Percentiles rank a stretch among this genome's conserved stretches.
These are phyloP conservation scores for Amiota minor DNA, from an alignment of 2,888 invertebrate genomes.

Conservation along the genomic window DNA sequence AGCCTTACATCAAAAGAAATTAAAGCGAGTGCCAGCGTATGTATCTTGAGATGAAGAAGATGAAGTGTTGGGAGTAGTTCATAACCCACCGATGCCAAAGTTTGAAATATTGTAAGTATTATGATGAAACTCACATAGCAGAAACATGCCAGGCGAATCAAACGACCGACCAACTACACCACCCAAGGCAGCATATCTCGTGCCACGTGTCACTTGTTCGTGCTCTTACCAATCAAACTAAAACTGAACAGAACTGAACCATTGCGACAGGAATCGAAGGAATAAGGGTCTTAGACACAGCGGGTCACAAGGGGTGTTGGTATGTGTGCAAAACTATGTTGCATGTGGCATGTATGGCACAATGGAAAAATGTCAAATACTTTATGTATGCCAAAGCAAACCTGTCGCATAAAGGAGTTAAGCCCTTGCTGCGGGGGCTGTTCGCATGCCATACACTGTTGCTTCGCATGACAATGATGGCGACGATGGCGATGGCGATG, in stretches of 20 bases:
- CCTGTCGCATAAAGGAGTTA: neutral
- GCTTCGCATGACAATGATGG: constrained; percentile 38
- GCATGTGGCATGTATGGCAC: neutral
- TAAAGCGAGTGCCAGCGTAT: constrained; percentile 44
- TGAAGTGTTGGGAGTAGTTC: neutral
- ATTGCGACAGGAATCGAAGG: too few relatives aligned
- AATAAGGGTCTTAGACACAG: neutral
- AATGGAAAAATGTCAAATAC: constrained; percentile 17
- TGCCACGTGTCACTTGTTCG: too few relatives aligned
- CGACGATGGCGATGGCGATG: neutral
- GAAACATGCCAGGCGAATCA: neutral
- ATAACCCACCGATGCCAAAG: too few relatives aligned
- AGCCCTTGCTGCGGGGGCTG: constrained; percentile 9
- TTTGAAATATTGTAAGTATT: too few relatives aligned
- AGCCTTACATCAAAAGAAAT: constrained; percentile 62
- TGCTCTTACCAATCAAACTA: too few relatives aligned
- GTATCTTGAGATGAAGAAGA: neutral
- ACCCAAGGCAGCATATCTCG: too few relatives aligned
- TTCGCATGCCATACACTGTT: constrained; percentile 51
- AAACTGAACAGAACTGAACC: too few relatives aligned
- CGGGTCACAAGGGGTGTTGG: neutral
- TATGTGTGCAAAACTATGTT: neutral
- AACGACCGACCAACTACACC: neutral
- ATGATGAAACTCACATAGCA: neutral
- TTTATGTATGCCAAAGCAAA: neutral